Evolutionary conservation across 2,888 invertebrate genomes (phyloP), one percentile per base, ranked within the genome.

Genomic region (Athripsodes cinereus): DNA sequence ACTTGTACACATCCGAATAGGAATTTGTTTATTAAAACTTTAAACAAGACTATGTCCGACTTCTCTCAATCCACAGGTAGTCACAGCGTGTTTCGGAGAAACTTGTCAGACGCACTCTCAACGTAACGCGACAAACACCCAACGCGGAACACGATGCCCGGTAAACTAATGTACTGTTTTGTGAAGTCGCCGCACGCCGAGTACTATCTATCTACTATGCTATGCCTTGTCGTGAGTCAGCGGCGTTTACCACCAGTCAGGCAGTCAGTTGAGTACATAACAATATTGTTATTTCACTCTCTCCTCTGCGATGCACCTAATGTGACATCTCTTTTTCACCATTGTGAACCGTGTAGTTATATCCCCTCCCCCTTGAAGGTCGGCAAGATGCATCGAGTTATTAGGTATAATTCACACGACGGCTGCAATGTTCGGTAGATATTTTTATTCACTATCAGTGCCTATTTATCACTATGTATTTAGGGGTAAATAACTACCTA

Each of bases 61-160:
- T 51, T 51, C 50, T 18, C 46, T 48, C 53, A 53, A 55, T 59
- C 59, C 55, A 55, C 59, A 55, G 59, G 59, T 59, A 59, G 59
- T 59, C 48, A 34, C 47, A 47, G 50, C 55, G 52, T 35, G 47
- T 47, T 47, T 47, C 47, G 6, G 47, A 47, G 19, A 47, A 47
- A 47, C 21, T 47, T 47, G 40, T 40, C 40, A 40, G 13, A 40
- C 40, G 16, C 13, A n/a, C n/a, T n/a, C n/a, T n/a, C n/a, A n/a
- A n/a, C n/a, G n/a, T n/a, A n/a, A n/a, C n/a, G n/a, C 40, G 16
- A 13, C 40, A 13, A 2, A 40, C 40, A 16, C 13, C 40, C 16
- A 40, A 5, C 13, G n/a, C 16, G n/a, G 5, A 3, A 3, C 40
- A 16, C 13, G 16, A 5, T 16, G 40, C 16, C 40, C 40, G 40